phyloP scores from a whole-genome alignment of 1,140 invertebrate genomes.

The Neodiprion lecontei region DNA sequence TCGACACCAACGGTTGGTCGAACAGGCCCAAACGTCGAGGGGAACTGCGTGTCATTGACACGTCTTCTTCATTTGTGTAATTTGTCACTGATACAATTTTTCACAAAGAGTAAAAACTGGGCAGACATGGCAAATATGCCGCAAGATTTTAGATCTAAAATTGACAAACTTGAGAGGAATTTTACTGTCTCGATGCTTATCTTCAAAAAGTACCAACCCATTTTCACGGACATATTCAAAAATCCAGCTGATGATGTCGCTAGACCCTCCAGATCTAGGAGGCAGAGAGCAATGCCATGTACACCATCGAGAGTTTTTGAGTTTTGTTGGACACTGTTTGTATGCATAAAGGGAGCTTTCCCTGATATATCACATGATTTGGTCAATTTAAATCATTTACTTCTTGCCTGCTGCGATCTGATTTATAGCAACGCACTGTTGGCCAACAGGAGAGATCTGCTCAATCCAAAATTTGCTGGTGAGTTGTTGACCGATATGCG shows the following conservation, averaged over 20 bases:
- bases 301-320: conserved; percentile 85
- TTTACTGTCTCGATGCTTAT: conserved; percentile 95
- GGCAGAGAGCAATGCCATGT: conserved; percentile 78
- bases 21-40: conserved; percentile 75
- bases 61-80: conserved; percentile 86
- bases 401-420: conserved; percentile 90
- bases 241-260: conserved; percentile 67
- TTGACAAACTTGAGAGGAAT: conserved; percentile 87
- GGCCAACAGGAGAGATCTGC: conserved; percentile 80
- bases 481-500: conserved; percentile 37
- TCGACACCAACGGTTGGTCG: conserved; percentile 81
- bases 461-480: conserved; percentile 87
- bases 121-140: conserved; percentile 91
- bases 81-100: conserved; percentile 93
- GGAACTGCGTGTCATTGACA: conserved; percentile 92
- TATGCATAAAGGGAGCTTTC: conserved; percentile 88
- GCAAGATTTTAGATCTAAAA: conserved; percentile 83
- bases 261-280: conserved; percentile 65
- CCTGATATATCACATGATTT: conserved; percentile 87
- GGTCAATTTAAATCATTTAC: conserved; percentile 92
- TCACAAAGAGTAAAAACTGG: conserved; percentile 96
- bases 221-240: conserved; percentile 86
- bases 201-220: conserved; percentile 91
- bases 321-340: conserved; percentile 93
- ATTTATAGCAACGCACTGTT: conserved; percentile 87